Conservation (phyloP, 2,113 vertebrate genomes). For the Neodontobutis hainanensis region DNA sequence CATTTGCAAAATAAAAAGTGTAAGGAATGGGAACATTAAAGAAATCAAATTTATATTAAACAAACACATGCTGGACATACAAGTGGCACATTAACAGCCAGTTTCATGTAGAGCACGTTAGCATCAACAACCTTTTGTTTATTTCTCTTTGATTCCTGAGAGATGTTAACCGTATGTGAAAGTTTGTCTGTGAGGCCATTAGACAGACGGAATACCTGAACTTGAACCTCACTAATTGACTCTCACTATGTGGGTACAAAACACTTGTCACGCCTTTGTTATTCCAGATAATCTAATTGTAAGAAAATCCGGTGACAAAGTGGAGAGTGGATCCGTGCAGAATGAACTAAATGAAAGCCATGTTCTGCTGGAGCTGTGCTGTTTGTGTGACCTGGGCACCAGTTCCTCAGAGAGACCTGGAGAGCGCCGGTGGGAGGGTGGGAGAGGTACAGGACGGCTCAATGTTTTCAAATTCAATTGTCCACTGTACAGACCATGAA, state of each 20-base stretch:
- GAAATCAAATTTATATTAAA: too few relatives aligned
- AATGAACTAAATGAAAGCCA: slow-evolving; percentile 25
- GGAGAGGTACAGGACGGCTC: slow-evolving; percentile 43
- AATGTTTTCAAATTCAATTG: slow-evolving; percentile 71
- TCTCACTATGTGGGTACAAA: slow-evolving; percentile 59
- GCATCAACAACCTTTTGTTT: neutral
- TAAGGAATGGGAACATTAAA: too few relatives aligned
- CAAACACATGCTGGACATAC: too few relatives aligned
- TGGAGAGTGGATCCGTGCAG: slow-evolving; percentile 20
- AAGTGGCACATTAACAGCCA: neutral
- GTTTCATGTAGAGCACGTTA: neutral
- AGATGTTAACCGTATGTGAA: neutral
- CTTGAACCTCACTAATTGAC: slow-evolving; percentile 43
- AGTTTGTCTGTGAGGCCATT: slow-evolving; percentile 15
- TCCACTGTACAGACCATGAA: slow-evolving; percentile 46
- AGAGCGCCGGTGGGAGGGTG: slow-evolving; percentile 32
- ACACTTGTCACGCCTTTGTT: slow-evolving; percentile 67
- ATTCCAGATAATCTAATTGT: slow-evolving; percentile 62
- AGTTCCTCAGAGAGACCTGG: slow-evolving; percentile 45
- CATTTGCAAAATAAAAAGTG: too few relatives aligned
- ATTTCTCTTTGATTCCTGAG: neutral
- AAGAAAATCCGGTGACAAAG: slow-evolving; percentile 59
- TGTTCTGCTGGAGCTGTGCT: slow-evolving; percentile 23
- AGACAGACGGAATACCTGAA: slow-evolving; percentile 34
- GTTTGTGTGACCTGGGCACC: slow-evolving; percentile 55